Base-by-base conservation (phyloP, 2,888 invertebrate species). In the Apamea sordens region DNA sequence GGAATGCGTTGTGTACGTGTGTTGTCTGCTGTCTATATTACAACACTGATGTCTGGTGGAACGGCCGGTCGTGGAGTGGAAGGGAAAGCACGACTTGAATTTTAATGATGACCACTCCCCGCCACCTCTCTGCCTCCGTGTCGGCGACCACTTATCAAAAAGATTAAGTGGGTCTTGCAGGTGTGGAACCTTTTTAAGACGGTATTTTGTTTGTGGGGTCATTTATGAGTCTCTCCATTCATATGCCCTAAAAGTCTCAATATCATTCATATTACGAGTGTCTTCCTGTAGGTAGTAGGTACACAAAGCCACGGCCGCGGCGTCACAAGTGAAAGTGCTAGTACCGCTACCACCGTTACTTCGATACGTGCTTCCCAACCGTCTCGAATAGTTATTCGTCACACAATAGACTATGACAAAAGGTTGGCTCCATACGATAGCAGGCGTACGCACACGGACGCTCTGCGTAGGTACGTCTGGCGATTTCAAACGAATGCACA, bases 21-120 rank as follows among this genome's bases (percentile, higher is more conserved):
- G 80, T 68, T 68, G 53, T 44, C 24, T 69, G 36, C 70, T n/a
- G 73, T 61, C 11, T 32, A 50, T 36, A 59, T 76, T 74, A 59
- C 73, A 83, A 83, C 86, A 90, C 68, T 77, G 41, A n/a, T 47
- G 56, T 47, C 44, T 80, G 61, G 44, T 36, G 64, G 53, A 47
- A 13, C 28, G 47, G 32, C 1, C 74, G 28, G 41, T 24, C 63
- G 76, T 10, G 1, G 44, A 79, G 88, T 84, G 82, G 89, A 87
- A 90, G 89, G 76, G 92, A 90, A 91, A 91, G 90, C 83, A 77
- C 73, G 84, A 71, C 75, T 77, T 78, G 94, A 93, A 94, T 94
- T 88, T 90, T 95, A 94, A 94, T 92, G 92, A 92, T 85, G 89
- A 76, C 8, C 5, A 63, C 73, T 47, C 82, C 76, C 73, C 77